Evolutionary conservation across 1,140 invertebrate species (phyloP), one percentile per base, ranked within the genome.

Genomic region (Drosophila chauvacae): DNA sequence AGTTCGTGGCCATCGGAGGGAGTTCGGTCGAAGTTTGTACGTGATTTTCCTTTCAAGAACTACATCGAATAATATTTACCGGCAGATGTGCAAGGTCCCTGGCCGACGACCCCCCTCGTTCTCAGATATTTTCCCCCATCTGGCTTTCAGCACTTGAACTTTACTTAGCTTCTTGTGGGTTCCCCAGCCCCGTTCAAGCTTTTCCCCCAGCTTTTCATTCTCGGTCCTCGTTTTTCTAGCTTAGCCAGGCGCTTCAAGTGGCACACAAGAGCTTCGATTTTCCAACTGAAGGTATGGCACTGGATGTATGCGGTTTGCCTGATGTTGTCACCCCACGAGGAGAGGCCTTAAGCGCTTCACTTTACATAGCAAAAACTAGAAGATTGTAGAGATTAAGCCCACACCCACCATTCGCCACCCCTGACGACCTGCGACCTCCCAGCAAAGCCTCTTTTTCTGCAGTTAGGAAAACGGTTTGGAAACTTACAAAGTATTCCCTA

Each of bases 301-400:
- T 50, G 48, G 13, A 39, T 33, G 35, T 53, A 45, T 41, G 70
- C 55, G 66, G 72, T 68, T 70, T 70, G 81, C 66, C 62, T 78
- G 80, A 86, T 86, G 82, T 81, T 86, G 82, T 86, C 76, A 57
- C 73, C 53, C 56, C 58, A 30, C 23, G 35, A 71, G 68, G 58
- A 64, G 59, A 65, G 73, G 47, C 68, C 77, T 75, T 81, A 86
- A 86, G 53, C 77, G 82, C 78, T 72, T 83, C 80, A 73, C 76
- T 86, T 86, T 86, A 86, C 82, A 86, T 81, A 75, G 79, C 82
- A 73, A 86, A 86, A 86, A 86, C 83, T 86, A 86, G 77, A 81
- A 86, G 82, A 86, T 86, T 86, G 70, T 81, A 79, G 71, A 81
- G 82, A 86, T 86, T 81, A 86, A 42, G 55, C 71, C 71, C 71